Percentiles rank a stretch among this genome's conserved stretches.
Conservation (phyloP, 2,888 invertebrate species). For the Acronicta psi region DNA sequence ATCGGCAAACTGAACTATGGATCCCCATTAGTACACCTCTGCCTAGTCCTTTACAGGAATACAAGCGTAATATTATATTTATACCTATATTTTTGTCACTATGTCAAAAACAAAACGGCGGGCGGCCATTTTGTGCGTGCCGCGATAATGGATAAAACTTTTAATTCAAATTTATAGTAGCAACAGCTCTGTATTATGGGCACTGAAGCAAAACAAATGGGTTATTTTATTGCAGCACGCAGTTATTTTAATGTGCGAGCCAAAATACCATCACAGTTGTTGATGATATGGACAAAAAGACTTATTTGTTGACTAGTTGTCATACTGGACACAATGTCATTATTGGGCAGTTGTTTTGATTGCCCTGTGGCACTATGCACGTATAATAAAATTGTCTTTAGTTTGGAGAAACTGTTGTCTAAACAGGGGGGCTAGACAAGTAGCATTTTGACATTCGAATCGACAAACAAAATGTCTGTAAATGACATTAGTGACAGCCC, state of each 20-base stretch:
- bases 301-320: conserved; percentile 14
- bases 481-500: too few relatives aligned
- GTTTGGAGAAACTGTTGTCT: too few relatives aligned
- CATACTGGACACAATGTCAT: not conserved
- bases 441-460: too few relatives aligned
- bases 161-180: conserved; percentile 54
- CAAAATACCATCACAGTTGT: conserved; percentile 34
- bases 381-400: not conserved
- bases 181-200: conserved; percentile 45
- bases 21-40: too few relatives aligned
- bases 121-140: conserved; percentile 39
- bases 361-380: not conserved
- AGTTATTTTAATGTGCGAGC: conserved; percentile 44
- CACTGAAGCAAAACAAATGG: conserved; percentile 49
- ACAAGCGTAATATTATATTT: too few relatives aligned
- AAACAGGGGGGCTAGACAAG: too few relatives aligned
- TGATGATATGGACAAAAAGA: conserved; percentile 16
- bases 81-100: not conserved
- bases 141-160: conserved; percentile 53
- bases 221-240: conserved; percentile 43
- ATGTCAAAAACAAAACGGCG: conserved; percentile 37
- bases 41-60: too few relatives aligned
- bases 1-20: too few relatives aligned
- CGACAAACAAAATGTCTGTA: too few relatives aligned
- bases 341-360: not conserved